These are phyloP conservation scores for Passer domesticus DNA, from an alignment of 2,113 vertebrate genomes.

Conservation along the genomic window DNA sequence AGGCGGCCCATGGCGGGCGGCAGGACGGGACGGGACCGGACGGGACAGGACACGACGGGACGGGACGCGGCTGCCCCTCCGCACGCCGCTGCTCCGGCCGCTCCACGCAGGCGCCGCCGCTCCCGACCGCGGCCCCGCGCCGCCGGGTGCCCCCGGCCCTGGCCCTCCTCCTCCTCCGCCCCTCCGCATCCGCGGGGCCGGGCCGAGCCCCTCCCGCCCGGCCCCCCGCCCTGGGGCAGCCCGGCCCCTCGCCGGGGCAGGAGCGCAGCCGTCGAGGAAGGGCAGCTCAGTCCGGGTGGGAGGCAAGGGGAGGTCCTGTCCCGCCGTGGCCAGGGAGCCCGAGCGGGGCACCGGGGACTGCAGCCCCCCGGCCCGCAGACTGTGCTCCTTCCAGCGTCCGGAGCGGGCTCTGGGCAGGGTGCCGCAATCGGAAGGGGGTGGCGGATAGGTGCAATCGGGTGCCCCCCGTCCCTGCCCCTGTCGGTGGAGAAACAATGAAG, in stretches of 20 bases:
- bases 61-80: neutral
- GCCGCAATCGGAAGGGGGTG: rapidly evolving
- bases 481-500: too few relatives aligned
- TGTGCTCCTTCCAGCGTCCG: neutral
- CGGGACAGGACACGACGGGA: neutral
- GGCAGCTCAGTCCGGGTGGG: rapidly evolving
- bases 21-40: neutral
- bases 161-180: neutral
- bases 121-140: neutral
- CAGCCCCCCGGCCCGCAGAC: rapidly evolving
- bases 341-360: rapidly evolving
- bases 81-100: neutral
- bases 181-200: neutral
- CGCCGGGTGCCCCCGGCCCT: neutral
- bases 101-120: slow-evolving; percentile 69
- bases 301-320: too few relatives aligned
- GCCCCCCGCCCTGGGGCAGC: neutral
- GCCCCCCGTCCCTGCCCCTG: rapidly evolving
- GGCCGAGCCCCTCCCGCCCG: neutral
- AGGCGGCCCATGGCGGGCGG: slow-evolving; percentile 51
- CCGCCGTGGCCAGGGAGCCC: neutral
- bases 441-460: rapidly evolving
- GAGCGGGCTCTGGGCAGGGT: neutral
- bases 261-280: neutral
- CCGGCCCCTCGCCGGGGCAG: neutral